Conservation (phyloP, 92 coral and sea anemone species). For the Palythoa heliodiscus region DNA sequence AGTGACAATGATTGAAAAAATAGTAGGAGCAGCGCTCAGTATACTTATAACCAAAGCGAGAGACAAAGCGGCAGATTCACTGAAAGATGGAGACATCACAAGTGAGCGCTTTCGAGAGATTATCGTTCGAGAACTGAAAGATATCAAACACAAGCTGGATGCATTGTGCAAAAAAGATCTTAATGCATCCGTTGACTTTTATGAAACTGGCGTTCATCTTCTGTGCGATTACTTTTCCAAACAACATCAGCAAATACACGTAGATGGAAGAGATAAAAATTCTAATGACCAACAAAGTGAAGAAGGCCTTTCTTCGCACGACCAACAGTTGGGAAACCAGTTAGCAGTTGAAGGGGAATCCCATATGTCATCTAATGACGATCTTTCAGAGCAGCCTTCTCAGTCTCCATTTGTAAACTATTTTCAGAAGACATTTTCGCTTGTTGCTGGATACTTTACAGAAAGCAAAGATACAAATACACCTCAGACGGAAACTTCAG, state of each 20-base stretch:
- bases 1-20: neutral
- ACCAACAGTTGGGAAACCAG: neutral
- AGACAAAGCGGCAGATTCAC: constrained; percentile 29
- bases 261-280: neutral
- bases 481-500: no score
- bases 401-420: neutral
- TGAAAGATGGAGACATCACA: constrained; percentile 24
- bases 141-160: neutral
- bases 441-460: neutral
- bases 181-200: constrained; percentile 1
- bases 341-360: no score
- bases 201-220: constrained; percentile 19
- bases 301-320: neutral
- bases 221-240: neutral
- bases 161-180: constrained; percentile 11
- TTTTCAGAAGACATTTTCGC: neutral
- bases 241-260: neutral
- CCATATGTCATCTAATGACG: neutral
- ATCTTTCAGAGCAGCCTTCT: neutral
- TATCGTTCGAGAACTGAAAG: constrained; percentile 30
- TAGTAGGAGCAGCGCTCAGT: neutral
- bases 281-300: no score
- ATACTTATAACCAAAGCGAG: constrained; percentile 10
- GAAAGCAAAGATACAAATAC: neutral
- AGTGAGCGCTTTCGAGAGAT: constrained; percentile 40